phyloP scores from a whole-genome alignment of 2,888 invertebrate genomes.

The Drosophila borealis region DNA sequence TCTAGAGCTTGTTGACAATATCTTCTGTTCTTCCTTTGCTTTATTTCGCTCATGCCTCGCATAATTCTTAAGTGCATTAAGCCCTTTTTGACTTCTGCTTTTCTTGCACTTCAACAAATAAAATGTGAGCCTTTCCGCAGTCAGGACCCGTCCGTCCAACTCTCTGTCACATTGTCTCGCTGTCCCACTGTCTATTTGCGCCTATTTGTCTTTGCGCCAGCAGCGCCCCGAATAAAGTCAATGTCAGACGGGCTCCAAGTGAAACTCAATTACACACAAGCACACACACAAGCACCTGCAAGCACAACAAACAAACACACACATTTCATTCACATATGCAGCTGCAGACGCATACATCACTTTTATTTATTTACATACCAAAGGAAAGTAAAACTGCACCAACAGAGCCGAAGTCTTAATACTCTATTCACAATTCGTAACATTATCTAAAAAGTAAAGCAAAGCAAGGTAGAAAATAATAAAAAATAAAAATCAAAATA shows the following conservation, averaged over 20 bases:
- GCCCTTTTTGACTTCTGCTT: conserved; percentile 64
- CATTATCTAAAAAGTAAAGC: background rate
- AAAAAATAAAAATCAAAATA: background rate
- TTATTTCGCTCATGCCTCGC: conserved; percentile 52
- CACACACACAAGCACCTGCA: conserved; percentile 24
- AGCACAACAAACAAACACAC: conserved; percentile 32
- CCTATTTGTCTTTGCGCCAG: conserved; percentile 63
- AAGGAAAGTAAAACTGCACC: conserved; percentile 6
- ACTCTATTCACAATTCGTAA: conserved; percentile 26
- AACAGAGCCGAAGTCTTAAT: background rate
- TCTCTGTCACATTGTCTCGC: conserved; percentile 1
- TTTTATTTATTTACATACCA: conserved; percentile 69
- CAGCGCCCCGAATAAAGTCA: conserved; percentile 66
- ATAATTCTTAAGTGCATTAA: conserved; percentile 70
- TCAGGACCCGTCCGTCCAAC: conserved; percentile 15
- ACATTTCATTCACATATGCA: conserved; percentile 15
- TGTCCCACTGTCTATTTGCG: conserved; percentile 31
- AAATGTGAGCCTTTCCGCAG: conserved; percentile 52
- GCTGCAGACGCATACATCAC: conserved; percentile 57
- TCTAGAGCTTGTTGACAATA: conserved; percentile 33
- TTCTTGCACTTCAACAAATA: conserved; percentile 65
- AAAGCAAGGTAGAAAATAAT: conserved; percentile 1
- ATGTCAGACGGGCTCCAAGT: conserved; percentile 65
- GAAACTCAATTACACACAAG: conserved; percentile 72
- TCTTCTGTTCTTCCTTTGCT: conserved; percentile 18